A percentile compares a stretch with the other conserved stretches of the same genome.
Evolutionary conservation across 2,113 vertebrate species (phyloP).

Genomic region (Pseudonaja textilis): DNA sequence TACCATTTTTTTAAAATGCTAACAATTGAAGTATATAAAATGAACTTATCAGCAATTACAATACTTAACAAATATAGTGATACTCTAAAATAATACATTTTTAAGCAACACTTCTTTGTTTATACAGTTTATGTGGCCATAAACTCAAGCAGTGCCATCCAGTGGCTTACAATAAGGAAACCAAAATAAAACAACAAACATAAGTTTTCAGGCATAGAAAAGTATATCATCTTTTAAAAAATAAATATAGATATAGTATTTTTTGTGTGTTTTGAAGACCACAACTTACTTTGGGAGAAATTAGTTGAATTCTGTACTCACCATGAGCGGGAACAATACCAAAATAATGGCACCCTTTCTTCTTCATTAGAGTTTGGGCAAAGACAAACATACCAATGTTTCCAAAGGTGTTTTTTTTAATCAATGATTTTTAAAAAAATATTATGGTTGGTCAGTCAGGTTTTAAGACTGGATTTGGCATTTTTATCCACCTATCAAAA

Average conservation of each 20-base stretch:
- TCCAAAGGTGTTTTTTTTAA: background rate
- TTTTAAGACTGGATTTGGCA: background rate
- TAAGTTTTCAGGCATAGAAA: background rate
- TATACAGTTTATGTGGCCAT: background rate
- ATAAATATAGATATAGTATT: background rate
- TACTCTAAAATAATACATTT: background rate
- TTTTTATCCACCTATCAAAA: background rate
- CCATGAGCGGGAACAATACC: background rate
- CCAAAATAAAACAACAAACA: background rate
- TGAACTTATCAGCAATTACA: background rate
- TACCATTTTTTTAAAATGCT: background rate
- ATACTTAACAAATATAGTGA: background rate
- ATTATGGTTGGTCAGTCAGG: background rate
- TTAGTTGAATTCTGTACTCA: background rate
- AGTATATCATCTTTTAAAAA: background rate
- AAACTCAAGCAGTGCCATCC: background rate
- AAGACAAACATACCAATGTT: background rate
- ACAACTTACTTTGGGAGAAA: background rate
- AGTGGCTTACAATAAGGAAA: background rate
- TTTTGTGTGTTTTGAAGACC: background rate
- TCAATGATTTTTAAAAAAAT: background rate
- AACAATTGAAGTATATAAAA: background rate
- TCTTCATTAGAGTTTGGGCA: too few relatives aligned
- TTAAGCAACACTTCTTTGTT: background rate
- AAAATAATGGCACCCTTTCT: background rate